Base-by-base conservation (phyloP, 2,888 invertebrate genomes). In the Atherix ibis region DNA sequence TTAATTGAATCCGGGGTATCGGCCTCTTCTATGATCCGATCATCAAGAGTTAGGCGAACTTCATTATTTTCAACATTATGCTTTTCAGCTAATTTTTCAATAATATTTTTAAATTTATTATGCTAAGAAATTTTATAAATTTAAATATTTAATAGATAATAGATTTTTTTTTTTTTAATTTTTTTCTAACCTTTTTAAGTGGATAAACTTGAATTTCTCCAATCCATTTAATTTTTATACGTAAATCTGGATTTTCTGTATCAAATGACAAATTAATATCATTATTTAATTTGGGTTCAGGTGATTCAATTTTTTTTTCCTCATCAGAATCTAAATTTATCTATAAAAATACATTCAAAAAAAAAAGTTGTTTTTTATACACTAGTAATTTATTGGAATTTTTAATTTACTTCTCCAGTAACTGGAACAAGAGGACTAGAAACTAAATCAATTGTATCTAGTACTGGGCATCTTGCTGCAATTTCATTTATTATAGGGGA, bases 31-130 rank as follows among this genome's bases (percentile, higher is more conserved):
- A 57, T 40, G 4, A 56, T 46, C 6, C 43, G 41, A 31, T 49
- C 47, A 28, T 56, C 42, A 27, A 48, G 39, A 33, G 49, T 54
- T 4, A 57, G 43, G 6, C 50, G 43, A 18, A 58, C 37, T 31
- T 48, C 43, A 1, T 46, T 40, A 5, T 40, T 27, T 4, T 40
- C 37, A 2, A 48, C 48, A 5, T 41, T 41, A 38, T 56, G 54
- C 10, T 52, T 49, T 30, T 50, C 35, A 1, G 56, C 49, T 24
- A 56, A 37, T 34, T 44, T 40, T 18, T 47, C 39, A 25, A 58
- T 53, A 33, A 57, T 39, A 13, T 46, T 40, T 3, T 37, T 10
- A 40, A 57, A 57, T 37, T 56, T 56, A 36, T 58, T 58, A 38
- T 52, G 45, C 40, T 40, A 22, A 6, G 38, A 33, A 17, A 9